phyloP scores from a whole-genome alignment of 2,113 vertebrate genomes.

The Varanus komodoensis region DNA sequence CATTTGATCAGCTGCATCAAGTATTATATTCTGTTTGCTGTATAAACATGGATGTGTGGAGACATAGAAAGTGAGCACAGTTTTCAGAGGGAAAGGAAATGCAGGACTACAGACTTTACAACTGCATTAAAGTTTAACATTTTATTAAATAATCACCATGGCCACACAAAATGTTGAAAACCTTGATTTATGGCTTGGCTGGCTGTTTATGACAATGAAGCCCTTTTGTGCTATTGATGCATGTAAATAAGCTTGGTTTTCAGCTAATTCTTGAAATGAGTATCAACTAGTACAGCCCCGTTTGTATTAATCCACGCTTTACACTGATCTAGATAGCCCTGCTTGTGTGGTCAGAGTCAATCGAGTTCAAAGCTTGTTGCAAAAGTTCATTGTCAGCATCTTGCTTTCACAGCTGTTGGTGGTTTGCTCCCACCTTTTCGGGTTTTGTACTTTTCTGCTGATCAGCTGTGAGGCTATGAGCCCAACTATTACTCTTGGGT shows the following conservation, averaged over 20 bases:
- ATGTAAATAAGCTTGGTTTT: conserved; percentile 18
- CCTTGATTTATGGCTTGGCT: background rate
- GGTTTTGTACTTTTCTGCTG: background rate
- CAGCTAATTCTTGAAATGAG: background rate
- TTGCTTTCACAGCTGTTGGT: conserved; percentile 55
- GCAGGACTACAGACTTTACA: background rate
- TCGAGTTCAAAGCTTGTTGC: conserved; percentile 55
- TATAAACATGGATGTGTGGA: background rate
- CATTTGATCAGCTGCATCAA: background rate
- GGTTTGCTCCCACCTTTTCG: conserved; percentile 24
- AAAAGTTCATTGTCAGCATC: conserved; percentile 49
- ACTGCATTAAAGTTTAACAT: too few species aligned
- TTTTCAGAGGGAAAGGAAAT: background rate
- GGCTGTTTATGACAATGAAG: background rate
- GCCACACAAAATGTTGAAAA: background rate
- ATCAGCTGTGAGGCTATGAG: conserved; percentile 30
- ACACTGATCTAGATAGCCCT: conserved; percentile 27
- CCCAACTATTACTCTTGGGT: background rate
- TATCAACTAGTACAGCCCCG: background rate
- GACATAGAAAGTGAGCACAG: background rate
- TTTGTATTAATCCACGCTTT: background rate
- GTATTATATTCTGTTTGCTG: background rate
- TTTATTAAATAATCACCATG: background rate
- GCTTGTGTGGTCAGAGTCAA: conserved; percentile 46
- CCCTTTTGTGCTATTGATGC: background rate